These are phyloP conservation scores for Cynocephalus volans DNA, from an alignment of 2,113 vertebrate species.

Conservation along the genomic window DNA sequence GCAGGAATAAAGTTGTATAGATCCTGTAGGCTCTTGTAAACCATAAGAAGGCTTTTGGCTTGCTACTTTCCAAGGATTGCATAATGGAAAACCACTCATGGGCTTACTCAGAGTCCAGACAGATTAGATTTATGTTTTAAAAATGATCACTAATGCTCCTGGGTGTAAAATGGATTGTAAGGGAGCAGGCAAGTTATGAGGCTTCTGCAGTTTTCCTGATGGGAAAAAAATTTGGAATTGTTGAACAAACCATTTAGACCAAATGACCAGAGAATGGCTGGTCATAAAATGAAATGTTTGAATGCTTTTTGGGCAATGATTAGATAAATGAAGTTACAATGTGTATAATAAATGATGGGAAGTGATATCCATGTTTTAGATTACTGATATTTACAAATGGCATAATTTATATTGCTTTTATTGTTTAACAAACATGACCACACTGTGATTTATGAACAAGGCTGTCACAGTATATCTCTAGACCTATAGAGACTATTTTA, in stretches of 20 bases:
- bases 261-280: background rate
- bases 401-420: constrained; percentile 37
- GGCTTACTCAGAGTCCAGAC: background rate
- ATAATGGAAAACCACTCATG: background rate
- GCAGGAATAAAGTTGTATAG: background rate
- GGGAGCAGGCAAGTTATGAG: background rate
- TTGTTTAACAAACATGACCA: background rate
- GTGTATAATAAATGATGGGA: constrained; percentile 13
- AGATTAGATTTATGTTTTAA: constrained; percentile 14
- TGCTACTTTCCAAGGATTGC: background rate
- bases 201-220: background rate
- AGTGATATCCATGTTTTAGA: background rate
- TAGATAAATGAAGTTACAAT: background rate
- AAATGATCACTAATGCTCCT: background rate
- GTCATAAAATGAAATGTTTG: background rate
- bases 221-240: background rate
- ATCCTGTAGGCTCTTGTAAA: background rate
- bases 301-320: background rate
- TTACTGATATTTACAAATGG: background rate
- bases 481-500: background rate
- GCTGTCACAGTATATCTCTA: background rate
- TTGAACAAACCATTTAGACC: background rate
- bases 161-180: background rate
- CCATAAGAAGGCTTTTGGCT: background rate
- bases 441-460: background rate